Percentiles rank a stretch among this genome's conserved stretches.
phyloP scores from a whole-genome alignment of 2,888 invertebrate species.

The Agrochola lychnidis region DNA sequence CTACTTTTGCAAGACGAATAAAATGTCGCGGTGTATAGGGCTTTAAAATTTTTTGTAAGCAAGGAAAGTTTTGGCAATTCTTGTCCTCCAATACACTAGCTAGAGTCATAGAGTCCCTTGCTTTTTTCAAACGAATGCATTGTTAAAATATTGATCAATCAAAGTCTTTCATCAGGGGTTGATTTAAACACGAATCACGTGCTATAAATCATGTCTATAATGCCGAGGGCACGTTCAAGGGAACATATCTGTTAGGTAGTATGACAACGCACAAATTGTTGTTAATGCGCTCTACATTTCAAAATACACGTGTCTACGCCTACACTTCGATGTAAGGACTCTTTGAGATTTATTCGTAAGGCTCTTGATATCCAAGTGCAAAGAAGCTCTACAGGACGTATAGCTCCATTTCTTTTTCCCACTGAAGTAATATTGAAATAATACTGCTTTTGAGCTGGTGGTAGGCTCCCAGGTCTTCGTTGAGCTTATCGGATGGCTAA shows the following conservation, averaged over 20 bases:
- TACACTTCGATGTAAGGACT: background rate
- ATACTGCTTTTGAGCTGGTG: too few species aligned
- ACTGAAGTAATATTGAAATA: too few species aligned
- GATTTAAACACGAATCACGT: conserved; percentile 69
- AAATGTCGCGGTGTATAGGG: background rate
- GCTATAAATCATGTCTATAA: conserved; percentile 72
- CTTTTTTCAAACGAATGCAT: conserved; percentile 22
- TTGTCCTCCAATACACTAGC: background rate
- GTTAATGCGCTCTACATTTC: conserved; percentile 40
- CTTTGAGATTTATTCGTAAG: conserved; percentile 5
- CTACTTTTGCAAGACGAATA: too few species aligned
- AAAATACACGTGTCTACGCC: conserved; percentile 24
- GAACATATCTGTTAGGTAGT: conserved; percentile 68
- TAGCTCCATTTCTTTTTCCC: too few species aligned
- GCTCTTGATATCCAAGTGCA: conserved; percentile 2
- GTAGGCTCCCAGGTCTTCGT: background rate
- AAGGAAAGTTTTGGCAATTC: conserved; percentile 6
- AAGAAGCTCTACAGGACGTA: too few species aligned
- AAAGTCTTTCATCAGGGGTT: conserved; percentile 64
- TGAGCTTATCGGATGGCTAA: background rate
- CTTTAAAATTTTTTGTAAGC: conserved; percentile 7
- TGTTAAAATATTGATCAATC: conserved; percentile 64
- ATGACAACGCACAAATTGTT: conserved; percentile 71
- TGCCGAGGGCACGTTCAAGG: conserved; percentile 69
- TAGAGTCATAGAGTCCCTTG: background rate